Percentiles rank a stretch among this genome's conserved stretches.
phyloP scores from a whole-genome alignment of 1,140 invertebrate genomes.

The Macrobrachium nipponense region DNA sequence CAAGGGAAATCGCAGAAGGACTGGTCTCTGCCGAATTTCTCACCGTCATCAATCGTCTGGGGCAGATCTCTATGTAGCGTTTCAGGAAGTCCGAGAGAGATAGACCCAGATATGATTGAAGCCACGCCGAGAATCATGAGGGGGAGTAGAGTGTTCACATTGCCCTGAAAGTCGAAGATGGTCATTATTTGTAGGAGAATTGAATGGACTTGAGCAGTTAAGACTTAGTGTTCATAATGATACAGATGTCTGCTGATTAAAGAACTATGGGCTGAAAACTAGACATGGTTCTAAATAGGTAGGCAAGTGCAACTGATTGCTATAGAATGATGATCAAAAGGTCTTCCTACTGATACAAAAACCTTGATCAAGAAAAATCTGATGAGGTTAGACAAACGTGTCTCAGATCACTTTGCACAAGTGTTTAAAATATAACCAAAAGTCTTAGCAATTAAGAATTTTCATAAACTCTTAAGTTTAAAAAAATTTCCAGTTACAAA shows the following conservation, averaged over 20 bases:
- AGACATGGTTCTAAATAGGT: too few species aligned
- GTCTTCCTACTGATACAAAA: too few species aligned
- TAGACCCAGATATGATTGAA: slow-evolving; percentile 81
- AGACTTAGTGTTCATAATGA: too few species aligned
- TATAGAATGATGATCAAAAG: too few species aligned
- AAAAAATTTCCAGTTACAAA: neutral
- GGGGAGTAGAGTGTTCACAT: slow-evolving; percentile 72
- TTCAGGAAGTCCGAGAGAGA: slow-evolving; percentile 85
- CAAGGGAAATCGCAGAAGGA: slow-evolving; percentile 66
- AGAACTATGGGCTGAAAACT: neutral
- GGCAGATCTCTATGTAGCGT: slow-evolving; percentile 86
- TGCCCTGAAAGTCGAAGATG: slow-evolving; percentile 5
- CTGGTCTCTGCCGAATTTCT: slow-evolving; percentile 78
- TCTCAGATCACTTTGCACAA: too few species aligned
- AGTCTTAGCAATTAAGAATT: too few species aligned
- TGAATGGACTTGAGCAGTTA: neutral
- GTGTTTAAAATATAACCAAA: too few species aligned
- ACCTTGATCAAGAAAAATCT: too few species aligned
- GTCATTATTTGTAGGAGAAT: neutral
- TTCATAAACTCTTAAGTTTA: neutral
- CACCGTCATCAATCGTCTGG: slow-evolving; percentile 86
- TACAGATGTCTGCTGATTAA: neutral
- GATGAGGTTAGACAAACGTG: too few species aligned
- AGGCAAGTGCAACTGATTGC: too few species aligned
- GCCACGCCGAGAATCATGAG: slow-evolving; percentile 86